Base-by-base conservation (phyloP, 1,140 invertebrate genomes). In the Eufriesea mexicana region DNA sequence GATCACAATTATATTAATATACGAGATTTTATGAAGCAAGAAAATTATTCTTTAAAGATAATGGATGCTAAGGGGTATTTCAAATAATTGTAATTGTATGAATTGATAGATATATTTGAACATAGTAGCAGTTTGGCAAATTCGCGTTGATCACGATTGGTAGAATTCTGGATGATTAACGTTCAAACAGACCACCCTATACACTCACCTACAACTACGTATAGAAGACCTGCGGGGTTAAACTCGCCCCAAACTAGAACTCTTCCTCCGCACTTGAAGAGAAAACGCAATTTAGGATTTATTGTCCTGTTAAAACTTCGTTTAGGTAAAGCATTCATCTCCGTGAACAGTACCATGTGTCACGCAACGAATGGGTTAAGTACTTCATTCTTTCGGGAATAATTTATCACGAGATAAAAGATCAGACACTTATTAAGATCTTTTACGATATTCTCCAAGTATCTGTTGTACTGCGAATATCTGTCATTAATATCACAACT, bases 221-320 rank as follows among this genome's bases (percentile, higher is more conserved):
- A 12, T 42, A 25, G 51, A 82, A 70, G 6, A 62, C 67, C 57
- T 68, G 66, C 59, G 62, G 51, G 59, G 55, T 67, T 28, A 66
- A 74, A 75, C 71, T 70, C 59, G 47, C 70, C 82, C 80, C 75
- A 72, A 79, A 71, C 55, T 51, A 78, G 71, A 59, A 77, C 54
- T 49, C 80, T 62, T 83, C 49, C 47, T 71, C 28, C 9, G 54
- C 49, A 72, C 70, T 74, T 84, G 45, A 47, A 61, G 84, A 61
- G 82, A 83, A 84, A 66, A 78, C 76, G 73, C 61, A 74, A 49
- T 77, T 57, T 20, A 67, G 42, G 83, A 93, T 93, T 93, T 93
- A 93, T 92, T 79, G 85, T 71, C 81, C 89, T 89, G 88, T 91
- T 93, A 92, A 90, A 89, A 76, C 71, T 84, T 89, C 84, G 79